Evolutionary conservation across 2,888 invertebrate species (phyloP).

Genomic region (Dysmachus trigonus): DNA sequence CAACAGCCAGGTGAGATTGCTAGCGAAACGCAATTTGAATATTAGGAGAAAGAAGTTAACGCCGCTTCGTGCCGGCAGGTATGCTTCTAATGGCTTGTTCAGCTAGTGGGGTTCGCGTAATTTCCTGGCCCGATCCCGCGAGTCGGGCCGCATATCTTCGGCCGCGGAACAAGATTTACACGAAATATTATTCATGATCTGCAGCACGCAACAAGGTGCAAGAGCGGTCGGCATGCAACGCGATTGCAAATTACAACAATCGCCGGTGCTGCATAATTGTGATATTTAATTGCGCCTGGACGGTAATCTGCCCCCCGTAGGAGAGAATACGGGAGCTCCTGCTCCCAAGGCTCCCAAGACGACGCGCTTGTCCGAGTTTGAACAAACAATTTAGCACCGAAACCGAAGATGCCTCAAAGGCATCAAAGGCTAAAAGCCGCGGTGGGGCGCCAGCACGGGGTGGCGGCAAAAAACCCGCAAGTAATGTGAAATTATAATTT

Average conservation of each 20-base stretch:
- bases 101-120: not conserved
- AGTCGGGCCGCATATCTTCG: not conserved
- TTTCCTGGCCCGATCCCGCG: not conserved
- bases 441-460: not conserved
- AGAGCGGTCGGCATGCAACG: not conserved
- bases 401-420: not conserved
- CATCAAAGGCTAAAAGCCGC: not conserved
- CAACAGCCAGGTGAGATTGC: not conserved
- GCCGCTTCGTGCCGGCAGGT: not conserved
- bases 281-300: not conserved
- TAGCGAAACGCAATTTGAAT: not conserved
- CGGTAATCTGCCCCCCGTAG: not conserved
- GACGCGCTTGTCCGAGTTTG: not conserved
- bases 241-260: not conserved
- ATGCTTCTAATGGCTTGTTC: slow-evolving; percentile 9
- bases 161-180: not conserved
- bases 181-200: not conserved
- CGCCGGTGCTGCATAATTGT: slow-evolving; percentile 2
- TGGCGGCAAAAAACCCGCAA: not conserved
- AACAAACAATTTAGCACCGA: not conserved
- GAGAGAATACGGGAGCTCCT: not conserved
- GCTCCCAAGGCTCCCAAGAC: not conserved
- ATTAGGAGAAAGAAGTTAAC: not conserved
- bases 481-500: slow-evolving; percentile 44
- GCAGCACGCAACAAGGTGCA: slow-evolving; percentile 1